Percentiles rank a stretch among this genome's conserved stretches.
phyloP scores from a whole-genome alignment of 2,888 invertebrate genomes.

The Incurvaria masculella region DNA sequence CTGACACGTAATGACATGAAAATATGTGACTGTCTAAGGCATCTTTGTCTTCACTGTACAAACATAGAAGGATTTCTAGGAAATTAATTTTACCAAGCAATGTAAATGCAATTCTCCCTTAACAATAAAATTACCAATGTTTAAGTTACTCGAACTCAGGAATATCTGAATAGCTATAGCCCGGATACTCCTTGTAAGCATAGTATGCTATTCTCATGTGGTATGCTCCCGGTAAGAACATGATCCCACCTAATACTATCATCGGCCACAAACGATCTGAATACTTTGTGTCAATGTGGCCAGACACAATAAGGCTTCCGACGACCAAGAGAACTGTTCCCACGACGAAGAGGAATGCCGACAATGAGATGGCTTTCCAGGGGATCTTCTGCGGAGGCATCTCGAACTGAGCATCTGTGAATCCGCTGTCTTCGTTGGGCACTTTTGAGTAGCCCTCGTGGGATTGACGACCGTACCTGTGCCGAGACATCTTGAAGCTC shows the following conservation, averaged over 20 bases:
- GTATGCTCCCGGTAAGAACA: conserved; percentile 92
- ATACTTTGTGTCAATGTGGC: conserved; percentile 80
- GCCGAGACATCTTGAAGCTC: conserved; percentile 57
- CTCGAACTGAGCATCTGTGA: conserved; percentile 68
- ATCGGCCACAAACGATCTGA: conserved; percentile 87
- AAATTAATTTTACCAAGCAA: conserved; percentile 7
- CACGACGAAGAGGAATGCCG: conserved; percentile 71
- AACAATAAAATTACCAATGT: background rate
- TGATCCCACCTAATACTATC: conserved; percentile 79
- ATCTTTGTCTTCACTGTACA: too few species aligned
- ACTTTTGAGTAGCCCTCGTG: conserved; percentile 61
- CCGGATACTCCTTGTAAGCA: conserved; percentile 79
- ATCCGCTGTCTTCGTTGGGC: conserved; percentile 60
- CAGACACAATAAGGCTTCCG: conserved; percentile 75
- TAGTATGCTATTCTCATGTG: conserved; percentile 85
- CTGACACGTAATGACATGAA: too few species aligned
- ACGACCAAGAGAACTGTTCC: conserved; percentile 73
- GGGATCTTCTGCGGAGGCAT: conserved; percentile 69
- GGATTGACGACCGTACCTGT: conserved; percentile 50
- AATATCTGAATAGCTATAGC: conserved; percentile 85
- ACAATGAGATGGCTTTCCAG: conserved; percentile 79
- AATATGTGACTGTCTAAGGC: too few species aligned
- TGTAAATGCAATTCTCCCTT: background rate
- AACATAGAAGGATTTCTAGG: too few species aligned
- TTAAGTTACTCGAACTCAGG: conserved; percentile 80